phyloP scores from a whole-genome alignment of 2,888 invertebrate genomes.

The Craniophora ligustri region DNA sequence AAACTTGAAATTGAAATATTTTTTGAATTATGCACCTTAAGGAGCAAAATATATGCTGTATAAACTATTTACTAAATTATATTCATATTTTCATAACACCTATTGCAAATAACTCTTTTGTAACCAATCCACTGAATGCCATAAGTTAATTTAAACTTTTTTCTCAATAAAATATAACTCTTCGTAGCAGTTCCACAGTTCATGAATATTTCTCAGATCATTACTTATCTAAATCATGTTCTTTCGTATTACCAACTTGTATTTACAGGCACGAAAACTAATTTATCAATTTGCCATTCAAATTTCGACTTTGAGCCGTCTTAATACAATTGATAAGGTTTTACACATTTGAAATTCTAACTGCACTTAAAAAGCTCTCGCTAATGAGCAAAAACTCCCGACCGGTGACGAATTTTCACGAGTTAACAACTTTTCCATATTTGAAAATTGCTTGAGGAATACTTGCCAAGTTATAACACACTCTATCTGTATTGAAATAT shows the following conservation, averaged over 20 bases:
- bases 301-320: conserved; percentile 8
- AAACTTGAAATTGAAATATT: too few species aligned
- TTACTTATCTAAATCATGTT: conserved; percentile 67
- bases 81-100: too few species aligned
- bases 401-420: conserved; percentile 62
- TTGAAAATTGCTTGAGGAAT: conserved; percentile 48
- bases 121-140: too few species aligned
- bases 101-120: too few species aligned
- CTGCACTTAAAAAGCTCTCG: conserved; percentile 42
- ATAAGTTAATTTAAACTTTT: conserved; percentile 8
- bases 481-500: conserved; percentile 41
- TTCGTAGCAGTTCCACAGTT: conserved; percentile 30
- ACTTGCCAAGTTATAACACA: conserved; percentile 35
- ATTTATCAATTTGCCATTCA: conserved; percentile 1
- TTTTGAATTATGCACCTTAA: too few species aligned
- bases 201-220: conserved; percentile 66
- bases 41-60: too few species aligned
- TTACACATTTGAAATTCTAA: background rate
- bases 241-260: conserved; percentile 25
- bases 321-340: conserved; percentile 10
- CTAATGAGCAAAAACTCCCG: conserved; percentile 64
- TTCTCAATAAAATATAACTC: conserved; percentile 21
- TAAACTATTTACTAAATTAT: too few species aligned
- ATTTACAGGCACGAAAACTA: conserved; percentile 1
- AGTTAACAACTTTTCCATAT: conserved; percentile 63